Evolutionary conservation across 2,888 invertebrate genomes (phyloP).

Genomic region (Andrena camellia): DNA sequence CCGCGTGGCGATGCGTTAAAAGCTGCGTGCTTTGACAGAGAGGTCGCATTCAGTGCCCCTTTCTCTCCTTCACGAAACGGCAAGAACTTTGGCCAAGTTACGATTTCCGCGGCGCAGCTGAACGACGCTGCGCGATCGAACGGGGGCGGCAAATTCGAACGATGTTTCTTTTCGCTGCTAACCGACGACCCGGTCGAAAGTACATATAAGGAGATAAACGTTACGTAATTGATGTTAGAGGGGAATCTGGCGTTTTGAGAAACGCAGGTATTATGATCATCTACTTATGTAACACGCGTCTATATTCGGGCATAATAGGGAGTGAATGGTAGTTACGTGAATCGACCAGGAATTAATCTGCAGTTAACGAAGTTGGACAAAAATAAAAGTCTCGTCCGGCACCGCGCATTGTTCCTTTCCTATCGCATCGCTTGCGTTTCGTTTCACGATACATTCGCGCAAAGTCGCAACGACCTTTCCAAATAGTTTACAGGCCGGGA

Average conservation of each 20-base stretch:
- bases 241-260: background rate
- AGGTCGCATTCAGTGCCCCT: background rate
- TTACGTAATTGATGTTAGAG: background rate
- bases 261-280: slow-evolving; percentile 17
- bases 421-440: background rate
- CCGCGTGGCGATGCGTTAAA: background rate
- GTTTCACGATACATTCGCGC: background rate
- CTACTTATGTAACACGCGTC: slow-evolving; percentile 42
- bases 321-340: slow-evolving; percentile 37
- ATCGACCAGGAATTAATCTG: slow-evolving; percentile 44
- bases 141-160: slow-evolving; percentile 36
- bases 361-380: slow-evolving; percentile 40
- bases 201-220: background rate
- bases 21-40: background rate
- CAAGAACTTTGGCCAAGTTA: background rate
- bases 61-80: background rate
- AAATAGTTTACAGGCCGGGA: background rate
- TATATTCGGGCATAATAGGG: slow-evolving; percentile 45
- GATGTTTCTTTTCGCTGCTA: background rate
- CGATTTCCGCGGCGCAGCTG: slow-evolving; percentile 6
- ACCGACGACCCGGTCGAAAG: background rate
- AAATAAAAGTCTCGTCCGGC: slow-evolving; percentile 41
- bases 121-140: background rate
- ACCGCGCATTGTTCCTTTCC: slow-evolving; percentile 13
- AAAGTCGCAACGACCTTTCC: background rate